These are phyloP conservation scores for Takifugu bimaculatus DNA, from an alignment of 2,113 vertebrate species.

Conservation along the genomic window DNA sequence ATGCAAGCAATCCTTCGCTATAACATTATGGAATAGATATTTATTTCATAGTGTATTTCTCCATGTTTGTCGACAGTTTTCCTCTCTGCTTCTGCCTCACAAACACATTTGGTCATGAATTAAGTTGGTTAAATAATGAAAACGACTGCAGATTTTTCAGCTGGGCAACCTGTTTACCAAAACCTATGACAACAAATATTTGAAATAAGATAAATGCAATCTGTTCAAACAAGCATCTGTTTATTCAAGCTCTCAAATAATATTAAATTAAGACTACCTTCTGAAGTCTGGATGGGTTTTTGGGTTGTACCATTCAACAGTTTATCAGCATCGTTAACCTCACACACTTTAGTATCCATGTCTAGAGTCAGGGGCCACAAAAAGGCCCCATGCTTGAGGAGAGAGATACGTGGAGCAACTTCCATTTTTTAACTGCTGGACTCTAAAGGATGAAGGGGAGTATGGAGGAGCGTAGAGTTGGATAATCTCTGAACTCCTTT, in stretches of 20 bases:
- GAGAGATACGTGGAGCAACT: conserved; percentile 6
- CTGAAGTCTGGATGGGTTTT: conserved; percentile 18
- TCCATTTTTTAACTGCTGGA: conserved; percentile 5
- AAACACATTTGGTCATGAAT: conserved; percentile 2
- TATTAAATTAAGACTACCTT: conserved; percentile 7
- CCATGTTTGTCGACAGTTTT: not conserved
- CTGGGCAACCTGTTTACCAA: not conserved
- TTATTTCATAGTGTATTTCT: not conserved
- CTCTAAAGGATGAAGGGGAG: conserved; percentile 86
- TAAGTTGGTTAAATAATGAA: no score
- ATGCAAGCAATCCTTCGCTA: no score
- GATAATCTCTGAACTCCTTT: conserved; percentile 89
- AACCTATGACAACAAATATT: conserved; percentile 2
- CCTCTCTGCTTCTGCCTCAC: not conserved
- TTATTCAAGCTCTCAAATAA: conserved; percentile 23
- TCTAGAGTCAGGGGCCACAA: not conserved
- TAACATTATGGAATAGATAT: not conserved
- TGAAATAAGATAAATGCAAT: no score
- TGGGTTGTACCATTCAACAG: conserved; percentile 3
- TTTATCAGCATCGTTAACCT: conserved; percentile 3
- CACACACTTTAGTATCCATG: conserved; percentile 6
- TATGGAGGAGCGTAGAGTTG: conserved; percentile 86
- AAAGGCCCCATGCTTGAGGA: not conserved
- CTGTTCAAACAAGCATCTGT: not conserved
- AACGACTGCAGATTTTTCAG: conserved; percentile 19